phyloP scores from a whole-genome alignment of 1,140 invertebrate species.

The Gonioctena quinquepunctata region DNA sequence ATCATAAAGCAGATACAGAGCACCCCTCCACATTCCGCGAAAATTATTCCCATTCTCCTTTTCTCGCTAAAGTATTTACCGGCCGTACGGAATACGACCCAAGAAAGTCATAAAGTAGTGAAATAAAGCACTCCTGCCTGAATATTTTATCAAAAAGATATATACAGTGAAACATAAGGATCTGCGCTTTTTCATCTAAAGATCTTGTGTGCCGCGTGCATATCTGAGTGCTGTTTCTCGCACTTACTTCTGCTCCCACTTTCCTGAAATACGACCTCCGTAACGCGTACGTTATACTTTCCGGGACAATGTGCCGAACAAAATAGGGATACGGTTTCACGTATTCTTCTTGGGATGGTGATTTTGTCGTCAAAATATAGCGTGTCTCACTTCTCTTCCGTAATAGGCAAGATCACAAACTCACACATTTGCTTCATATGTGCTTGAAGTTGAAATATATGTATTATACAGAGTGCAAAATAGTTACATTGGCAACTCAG shows the following conservation, averaged over 20 bases:
- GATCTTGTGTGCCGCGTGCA: not conserved
- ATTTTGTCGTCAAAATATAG: too few relatives aligned
- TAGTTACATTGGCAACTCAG: too few relatives aligned
- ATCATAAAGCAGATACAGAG: too few relatives aligned
- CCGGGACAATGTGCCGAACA: not conserved
- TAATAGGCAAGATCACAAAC: too few relatives aligned
- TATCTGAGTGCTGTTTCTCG: not conserved
- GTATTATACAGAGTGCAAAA: too few relatives aligned
- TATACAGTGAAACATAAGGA: slow-evolving; percentile 17
- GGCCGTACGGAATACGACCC: slow-evolving; percentile 24
- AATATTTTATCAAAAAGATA: slow-evolving; percentile 41
- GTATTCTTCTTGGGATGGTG: too few relatives aligned
- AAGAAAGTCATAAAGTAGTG: slow-evolving; percentile 37
- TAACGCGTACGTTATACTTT: not conserved
- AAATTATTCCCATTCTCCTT: slow-evolving; percentile 30
- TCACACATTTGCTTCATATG: too few relatives aligned
- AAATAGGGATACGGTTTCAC: too few relatives aligned
- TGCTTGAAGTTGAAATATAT: too few relatives aligned
- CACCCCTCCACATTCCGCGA: too few relatives aligned
- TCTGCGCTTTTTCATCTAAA: not conserved
- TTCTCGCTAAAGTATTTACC: slow-evolving; percentile 32
- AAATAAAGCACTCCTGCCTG: slow-evolving; percentile 38
- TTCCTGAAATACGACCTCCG: not conserved
- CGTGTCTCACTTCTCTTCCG: too few relatives aligned
- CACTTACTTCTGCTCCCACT: not conserved